Base-by-base conservation (phyloP, 92 coral and sea anemone genomes). In the Hydrozoanthus gracilis region DNA sequence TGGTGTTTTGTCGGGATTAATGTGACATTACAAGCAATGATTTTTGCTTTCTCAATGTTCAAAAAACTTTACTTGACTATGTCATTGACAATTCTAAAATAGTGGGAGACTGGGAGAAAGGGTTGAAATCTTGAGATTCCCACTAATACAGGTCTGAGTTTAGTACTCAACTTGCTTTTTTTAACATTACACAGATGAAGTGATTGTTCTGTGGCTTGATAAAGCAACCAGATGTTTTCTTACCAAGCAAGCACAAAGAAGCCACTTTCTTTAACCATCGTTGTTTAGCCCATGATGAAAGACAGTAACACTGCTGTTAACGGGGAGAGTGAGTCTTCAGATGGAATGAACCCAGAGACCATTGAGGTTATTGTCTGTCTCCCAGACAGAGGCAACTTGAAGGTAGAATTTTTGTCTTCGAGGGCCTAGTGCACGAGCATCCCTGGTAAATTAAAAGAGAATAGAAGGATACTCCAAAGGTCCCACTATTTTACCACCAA, bases 371-470 rank as follows among this genome's bases (percentile, higher is more conserved):
- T 44, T 65, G 60, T 80, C 60, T 80, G 74, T 51, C 16, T 80
- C 17, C 85, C 85, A 17, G 85, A 80, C 47, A 65, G 85, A 64
- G 85, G 85, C 44, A 80, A 80, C 85, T 45, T 80, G 45, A 80
- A 80, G 85, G 85, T 80, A 80, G n/a, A 47, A 48, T 8, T 35
- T 35, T 71, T 14, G 4, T 27, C 39, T 27, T 27, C 2, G 39
- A 27, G 39, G 39, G 39, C 39, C 2, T 27, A 27, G 0, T 27
- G 39, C 39, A 27, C 2, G 39, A 27, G 39, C 39, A 27, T 27
- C 39, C 39, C 39, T 27, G 39, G 39, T 27, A 27, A 27, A 27
- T 27, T 27, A 27, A 27, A 27, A 27, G 39, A 27, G 39, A 27
- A 27, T 27, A 27, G 2, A 27, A 27, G 39, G 39, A 27, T 27